phyloP scores from a whole-genome alignment of 2,888 invertebrate species.

The Chrysodeixis includens region DNA sequence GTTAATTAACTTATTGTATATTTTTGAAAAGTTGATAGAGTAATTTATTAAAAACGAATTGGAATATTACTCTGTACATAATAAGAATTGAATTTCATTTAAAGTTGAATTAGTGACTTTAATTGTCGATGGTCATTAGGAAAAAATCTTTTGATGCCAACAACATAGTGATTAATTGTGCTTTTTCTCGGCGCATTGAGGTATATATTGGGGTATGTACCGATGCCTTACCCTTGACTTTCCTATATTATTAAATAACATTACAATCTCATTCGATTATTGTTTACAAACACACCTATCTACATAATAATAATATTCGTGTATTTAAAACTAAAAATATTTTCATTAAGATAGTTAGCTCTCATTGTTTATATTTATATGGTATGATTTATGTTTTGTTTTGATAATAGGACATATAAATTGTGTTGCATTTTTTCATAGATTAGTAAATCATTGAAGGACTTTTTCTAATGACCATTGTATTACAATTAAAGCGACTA shows the following conservation, averaged over 20 bases:
- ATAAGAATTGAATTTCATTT: no score
- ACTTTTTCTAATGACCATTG: neutral
- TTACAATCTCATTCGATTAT: neutral
- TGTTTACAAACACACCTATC: neutral
- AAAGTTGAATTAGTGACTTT: no score
- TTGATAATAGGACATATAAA: neutral
- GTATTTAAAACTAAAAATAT: conserved; percentile 24
- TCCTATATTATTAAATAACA: conserved; percentile 1
- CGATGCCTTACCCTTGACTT: neutral
- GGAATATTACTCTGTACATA: no score
- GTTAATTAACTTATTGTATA: no score
- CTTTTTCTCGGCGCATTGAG: no score
- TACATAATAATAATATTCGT: neutral
- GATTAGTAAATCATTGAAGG: neutral
- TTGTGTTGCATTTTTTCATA: neutral
- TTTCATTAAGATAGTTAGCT: conserved; percentile 15
- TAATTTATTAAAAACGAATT: no score
- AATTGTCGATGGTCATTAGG: no score
- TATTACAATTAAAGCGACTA: no score
- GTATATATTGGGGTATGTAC: no score
- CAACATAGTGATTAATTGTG: no score
- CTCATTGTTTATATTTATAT: conserved; percentile 25
- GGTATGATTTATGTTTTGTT: conserved; percentile 1
- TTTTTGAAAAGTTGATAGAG: no score
- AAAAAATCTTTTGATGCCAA: no score